Percentiles rank a stretch among this genome's conserved stretches.
Evolutionary conservation across 2,888 invertebrate genomes (phyloP).

Genomic region (Drosophila leonis): DNA sequence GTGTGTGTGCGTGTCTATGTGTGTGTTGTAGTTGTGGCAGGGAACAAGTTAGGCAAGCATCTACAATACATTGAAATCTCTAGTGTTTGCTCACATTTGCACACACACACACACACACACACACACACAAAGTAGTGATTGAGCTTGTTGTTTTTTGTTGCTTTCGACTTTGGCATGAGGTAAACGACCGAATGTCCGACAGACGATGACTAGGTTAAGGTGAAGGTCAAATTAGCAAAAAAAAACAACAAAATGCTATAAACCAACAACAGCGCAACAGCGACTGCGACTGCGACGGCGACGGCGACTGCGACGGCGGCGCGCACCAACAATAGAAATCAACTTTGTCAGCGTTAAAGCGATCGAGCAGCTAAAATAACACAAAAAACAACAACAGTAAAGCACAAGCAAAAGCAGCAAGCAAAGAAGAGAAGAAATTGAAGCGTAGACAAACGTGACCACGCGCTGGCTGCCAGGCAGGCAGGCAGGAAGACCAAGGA

Average conservation of each 20-base stretch:
- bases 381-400: slow-evolving; percentile 14
- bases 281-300: neutral
- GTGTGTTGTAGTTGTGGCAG: neutral
- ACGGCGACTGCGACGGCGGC: slow-evolving; percentile 10
- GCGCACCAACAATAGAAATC: slow-evolving; percentile 74
- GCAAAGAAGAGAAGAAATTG: slow-evolving; percentile 28
- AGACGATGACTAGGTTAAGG: slow-evolving; percentile 86
- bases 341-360: slow-evolving; percentile 71
- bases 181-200: slow-evolving; percentile 86
- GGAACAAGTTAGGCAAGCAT: slow-evolving; percentile 5
- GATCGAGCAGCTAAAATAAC: slow-evolving; percentile 33
- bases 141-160: slow-evolving; percentile 35
- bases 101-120: neutral
- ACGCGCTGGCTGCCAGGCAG: slow-evolving; percentile 4
- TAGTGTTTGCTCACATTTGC: slow-evolving; percentile 1
- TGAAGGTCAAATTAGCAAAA: slow-evolving; percentile 85
- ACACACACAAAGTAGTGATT: slow-evolving; percentile 34
- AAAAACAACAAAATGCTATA: slow-evolving; percentile 47
- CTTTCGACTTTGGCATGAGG: slow-evolving; percentile 74
- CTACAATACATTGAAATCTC: neutral
- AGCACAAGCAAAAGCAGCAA: slow-evolving; percentile 19
- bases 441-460: slow-evolving; percentile 67
- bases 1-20: neutral
- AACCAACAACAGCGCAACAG: slow-evolving; percentile 38
- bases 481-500: slow-evolving; percentile 20